These are phyloP conservation scores for Lepus europaeus DNA, from an alignment of 2,113 vertebrate genomes.

Conservation along the genomic window DNA sequence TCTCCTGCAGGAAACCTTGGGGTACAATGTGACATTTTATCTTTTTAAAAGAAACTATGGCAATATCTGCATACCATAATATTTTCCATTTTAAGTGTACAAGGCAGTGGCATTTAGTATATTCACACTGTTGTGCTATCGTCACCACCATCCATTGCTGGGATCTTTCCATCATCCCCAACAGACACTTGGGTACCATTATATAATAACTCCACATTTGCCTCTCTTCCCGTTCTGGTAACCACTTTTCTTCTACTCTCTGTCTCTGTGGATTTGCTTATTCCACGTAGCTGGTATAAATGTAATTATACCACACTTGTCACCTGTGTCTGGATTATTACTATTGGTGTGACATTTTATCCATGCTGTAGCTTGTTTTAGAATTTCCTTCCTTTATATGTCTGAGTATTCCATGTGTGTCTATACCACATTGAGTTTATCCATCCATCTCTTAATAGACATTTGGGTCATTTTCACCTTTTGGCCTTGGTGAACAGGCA, in stretches of 20 bases:
- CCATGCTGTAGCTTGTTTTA: background rate
- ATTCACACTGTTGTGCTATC: background rate
- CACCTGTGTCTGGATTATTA: constrained; percentile 22
- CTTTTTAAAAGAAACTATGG: background rate
- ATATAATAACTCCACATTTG: background rate
- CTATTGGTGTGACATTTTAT: background rate
- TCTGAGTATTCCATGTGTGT: background rate
- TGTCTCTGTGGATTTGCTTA: background rate
- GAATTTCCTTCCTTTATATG: constrained; percentile 15
- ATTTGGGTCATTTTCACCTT: constrained; percentile 19
- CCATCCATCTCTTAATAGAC: background rate
- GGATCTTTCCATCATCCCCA: background rate
- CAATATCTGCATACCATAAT: background rate
- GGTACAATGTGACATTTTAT: background rate
- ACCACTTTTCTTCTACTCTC: background rate
- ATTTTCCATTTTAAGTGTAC: background rate
- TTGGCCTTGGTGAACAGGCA: background rate
- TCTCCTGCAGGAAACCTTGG: constrained; percentile 7
- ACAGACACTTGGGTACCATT: background rate
- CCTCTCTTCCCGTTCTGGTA: background rate
- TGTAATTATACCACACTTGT: background rate
- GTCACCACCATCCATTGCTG: background rate
- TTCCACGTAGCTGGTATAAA: background rate
- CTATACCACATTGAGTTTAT: constrained; percentile 23
- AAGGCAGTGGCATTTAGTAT: background rate